These are phyloP conservation scores for Atrina japonica DNA, from an alignment of 2,888 invertebrate species.

Conservation along the genomic window DNA sequence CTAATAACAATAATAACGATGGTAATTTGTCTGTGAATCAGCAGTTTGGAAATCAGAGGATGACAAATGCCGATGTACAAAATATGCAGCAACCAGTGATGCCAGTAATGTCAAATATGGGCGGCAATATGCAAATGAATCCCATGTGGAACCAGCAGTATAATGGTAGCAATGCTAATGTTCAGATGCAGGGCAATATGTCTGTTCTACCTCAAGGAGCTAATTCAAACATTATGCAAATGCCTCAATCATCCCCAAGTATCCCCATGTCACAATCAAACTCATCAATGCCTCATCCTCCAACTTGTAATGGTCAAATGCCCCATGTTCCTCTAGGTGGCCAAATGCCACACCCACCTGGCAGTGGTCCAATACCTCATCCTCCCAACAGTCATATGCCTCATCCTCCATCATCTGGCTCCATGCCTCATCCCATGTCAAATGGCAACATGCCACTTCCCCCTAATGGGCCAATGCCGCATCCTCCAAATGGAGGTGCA, in stretches of 20 bases:
- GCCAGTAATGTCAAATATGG: constrained; percentile 27
- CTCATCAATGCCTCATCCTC: constrained; percentile 43
- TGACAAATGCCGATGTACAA: too few relatives aligned
- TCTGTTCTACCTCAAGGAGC: constrained; percentile 32
- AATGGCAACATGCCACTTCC: constrained; percentile 23
- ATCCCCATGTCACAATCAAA: not conserved
- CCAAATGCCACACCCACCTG: constrained; percentile 27
- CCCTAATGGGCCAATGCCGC: constrained; percentile 27
- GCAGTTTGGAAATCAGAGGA: not conserved
- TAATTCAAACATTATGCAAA: constrained; percentile 39
- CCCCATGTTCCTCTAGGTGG: constrained; percentile 1
- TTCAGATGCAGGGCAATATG: constrained; percentile 24
- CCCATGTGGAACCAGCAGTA: constrained; percentile 38
- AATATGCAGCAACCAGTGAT: constrained; percentile 37
- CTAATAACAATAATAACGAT: constrained; percentile 19
- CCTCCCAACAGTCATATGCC: constrained; percentile 23
- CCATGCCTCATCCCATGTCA: constrained; percentile 21
- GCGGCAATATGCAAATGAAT: constrained; percentile 39
- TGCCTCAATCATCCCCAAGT: constrained; percentile 47
- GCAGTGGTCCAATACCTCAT: constrained; percentile 35
- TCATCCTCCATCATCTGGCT: constrained; percentile 8
- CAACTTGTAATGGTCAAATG: constrained; percentile 21
- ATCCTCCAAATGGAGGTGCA: constrained; percentile 26
- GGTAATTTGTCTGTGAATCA: constrained; percentile 19
- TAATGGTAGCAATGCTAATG: constrained; percentile 20